A percentile compares a stretch with the other conserved stretches of the same genome.
Evolutionary conservation across 2,888 invertebrate species (phyloP).

Genomic region (Germaria angustata): DNA sequence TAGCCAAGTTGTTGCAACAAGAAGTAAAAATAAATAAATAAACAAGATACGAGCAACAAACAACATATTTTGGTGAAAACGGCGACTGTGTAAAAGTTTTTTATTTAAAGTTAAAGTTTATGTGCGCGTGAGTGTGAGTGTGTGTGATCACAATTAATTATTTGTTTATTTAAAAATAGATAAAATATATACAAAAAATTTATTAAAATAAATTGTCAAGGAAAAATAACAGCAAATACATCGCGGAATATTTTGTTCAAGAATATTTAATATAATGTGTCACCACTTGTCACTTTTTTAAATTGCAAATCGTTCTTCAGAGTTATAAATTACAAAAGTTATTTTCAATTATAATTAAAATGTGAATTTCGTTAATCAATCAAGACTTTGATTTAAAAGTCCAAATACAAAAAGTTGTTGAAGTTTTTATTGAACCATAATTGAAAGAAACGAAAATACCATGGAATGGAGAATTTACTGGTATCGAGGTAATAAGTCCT

Average conservation of each 20-base stretch:
- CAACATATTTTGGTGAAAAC: neutral
- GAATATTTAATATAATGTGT: neutral
- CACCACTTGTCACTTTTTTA: neutral
- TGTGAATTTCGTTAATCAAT: neutral
- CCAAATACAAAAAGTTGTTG: slow-evolving; percentile 23
- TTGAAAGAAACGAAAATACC: neutral
- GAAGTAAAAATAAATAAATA: neutral
- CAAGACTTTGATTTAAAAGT: neutral
- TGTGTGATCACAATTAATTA: slow-evolving; percentile 33
- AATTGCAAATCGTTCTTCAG: neutral
- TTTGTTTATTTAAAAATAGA: slow-evolving; percentile 9
- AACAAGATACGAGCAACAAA: neutral
- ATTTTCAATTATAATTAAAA: neutral
- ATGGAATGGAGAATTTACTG: slow-evolving; percentile 52
- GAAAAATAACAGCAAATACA: neutral
- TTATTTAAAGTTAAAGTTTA: neutral
- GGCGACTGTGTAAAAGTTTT: slow-evolving; percentile 28
- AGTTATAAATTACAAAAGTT: neutral
- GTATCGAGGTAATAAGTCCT: slow-evolving; percentile 37
- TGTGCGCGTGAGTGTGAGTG: neutral
- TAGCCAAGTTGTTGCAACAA: neutral
- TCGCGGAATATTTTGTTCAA: neutral
- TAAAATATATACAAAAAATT: neutral
- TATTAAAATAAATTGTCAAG: slow-evolving; percentile 5
- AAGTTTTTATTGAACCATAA: neutral